These are phyloP conservation scores for Tachina fera DNA, from an alignment of 2,888 invertebrate genomes.

Conservation along the genomic window DNA sequence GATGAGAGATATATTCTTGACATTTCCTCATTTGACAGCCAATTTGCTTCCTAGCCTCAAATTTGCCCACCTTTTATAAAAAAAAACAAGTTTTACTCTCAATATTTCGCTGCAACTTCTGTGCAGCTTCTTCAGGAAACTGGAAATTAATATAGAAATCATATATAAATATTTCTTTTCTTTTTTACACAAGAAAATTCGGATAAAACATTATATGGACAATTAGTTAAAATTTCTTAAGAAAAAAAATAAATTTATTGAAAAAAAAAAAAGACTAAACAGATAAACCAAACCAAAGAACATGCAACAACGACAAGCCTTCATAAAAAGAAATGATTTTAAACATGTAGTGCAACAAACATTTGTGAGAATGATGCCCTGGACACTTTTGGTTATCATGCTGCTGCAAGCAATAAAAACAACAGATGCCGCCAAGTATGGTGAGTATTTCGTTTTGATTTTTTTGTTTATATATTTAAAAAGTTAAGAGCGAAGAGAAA, in stretches of 20 bases:
- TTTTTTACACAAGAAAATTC: too few relatives aligned
- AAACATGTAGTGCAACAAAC: conserved; percentile 10
- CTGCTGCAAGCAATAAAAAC: conserved; percentile 53
- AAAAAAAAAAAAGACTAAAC: neutral
- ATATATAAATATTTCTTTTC: too few relatives aligned
- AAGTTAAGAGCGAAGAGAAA: too few relatives aligned
- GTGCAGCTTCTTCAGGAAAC: too few relatives aligned
- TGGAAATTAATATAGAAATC: too few relatives aligned
- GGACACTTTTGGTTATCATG: conserved; percentile 45
- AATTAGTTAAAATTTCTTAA: neutral
- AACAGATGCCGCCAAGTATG: conserved; percentile 48
- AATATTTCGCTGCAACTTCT: too few relatives aligned
- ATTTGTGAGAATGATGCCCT: conserved; percentile 11
- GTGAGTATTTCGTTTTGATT: conserved; percentile 43
- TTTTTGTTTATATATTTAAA: neutral
- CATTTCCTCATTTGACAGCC: too few relatives aligned
- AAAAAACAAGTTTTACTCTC: too few relatives aligned
- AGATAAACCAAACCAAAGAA: conserved; percentile 42
- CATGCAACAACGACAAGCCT: conserved; percentile 31
- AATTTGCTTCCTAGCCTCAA: too few relatives aligned
- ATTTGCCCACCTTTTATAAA: too few relatives aligned
- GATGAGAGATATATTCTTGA: too few relatives aligned
- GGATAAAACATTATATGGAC: neutral
- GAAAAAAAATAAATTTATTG: neutral
- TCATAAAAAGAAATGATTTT: conserved; percentile 32